phyloP scores from a whole-genome alignment of 2,113 vertebrate genomes.

The Sardina pilchardus region DNA sequence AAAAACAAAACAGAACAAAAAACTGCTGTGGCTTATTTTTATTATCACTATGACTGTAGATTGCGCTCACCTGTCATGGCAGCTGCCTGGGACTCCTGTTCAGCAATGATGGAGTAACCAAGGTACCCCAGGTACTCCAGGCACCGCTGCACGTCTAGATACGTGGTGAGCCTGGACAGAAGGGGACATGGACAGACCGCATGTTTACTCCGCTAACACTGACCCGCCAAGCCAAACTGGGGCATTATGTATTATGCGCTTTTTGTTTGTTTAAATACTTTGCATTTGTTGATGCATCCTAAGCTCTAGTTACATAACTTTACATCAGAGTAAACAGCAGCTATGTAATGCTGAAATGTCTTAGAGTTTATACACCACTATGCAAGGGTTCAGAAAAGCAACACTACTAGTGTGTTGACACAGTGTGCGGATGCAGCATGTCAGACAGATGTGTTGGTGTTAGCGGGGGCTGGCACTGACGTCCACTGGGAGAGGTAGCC shows the following conservation, averaged over 20 bases:
- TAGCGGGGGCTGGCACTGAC: no score
- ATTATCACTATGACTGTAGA: slow-evolving; percentile 21
- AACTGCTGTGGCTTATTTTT: no score
- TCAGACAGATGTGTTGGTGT: background rate
- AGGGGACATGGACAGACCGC: background rate
- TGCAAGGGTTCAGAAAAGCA: background rate
- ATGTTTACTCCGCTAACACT: background rate
- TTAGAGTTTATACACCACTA: background rate
- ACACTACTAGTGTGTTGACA: background rate
- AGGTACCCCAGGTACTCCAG: slow-evolving; percentile 95
- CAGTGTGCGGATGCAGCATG: background rate
- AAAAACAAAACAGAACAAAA: no score
- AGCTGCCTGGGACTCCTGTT: slow-evolving; percentile 93
- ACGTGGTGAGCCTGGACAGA: slow-evolving; percentile 84
- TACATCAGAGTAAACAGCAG: background rate
- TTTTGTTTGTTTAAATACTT: background rate
- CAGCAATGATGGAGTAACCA: slow-evolving; percentile 91
- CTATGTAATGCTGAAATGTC: background rate
- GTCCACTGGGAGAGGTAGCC: slow-evolving; percentile 99
- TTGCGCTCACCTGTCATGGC: slow-evolving; percentile 82
- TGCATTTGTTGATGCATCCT: background rate
- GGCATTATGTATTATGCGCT: background rate
- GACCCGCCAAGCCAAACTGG: background rate
- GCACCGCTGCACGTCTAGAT: slow-evolving; percentile 93
- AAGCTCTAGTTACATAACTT: background rate